Percentiles rank a stretch among this genome's conserved stretches.
Conservation (phyloP, 2,888 invertebrate species). For the Drosophila suboccidentalis region DNA sequence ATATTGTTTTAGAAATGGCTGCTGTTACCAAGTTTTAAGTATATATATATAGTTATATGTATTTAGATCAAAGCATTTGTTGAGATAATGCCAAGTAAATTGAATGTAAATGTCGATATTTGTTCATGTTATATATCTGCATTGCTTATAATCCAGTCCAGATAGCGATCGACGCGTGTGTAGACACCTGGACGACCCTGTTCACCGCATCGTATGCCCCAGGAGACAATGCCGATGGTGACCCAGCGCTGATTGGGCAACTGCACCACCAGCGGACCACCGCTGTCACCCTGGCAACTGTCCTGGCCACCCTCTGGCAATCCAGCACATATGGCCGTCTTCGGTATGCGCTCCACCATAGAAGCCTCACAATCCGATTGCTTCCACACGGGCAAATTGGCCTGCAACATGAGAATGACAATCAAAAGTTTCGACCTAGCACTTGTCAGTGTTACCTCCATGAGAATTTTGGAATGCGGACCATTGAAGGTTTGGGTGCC, state of each 20-base stretch:
- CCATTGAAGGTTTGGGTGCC: constrained; percentile 91
- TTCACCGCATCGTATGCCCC: constrained; percentile 93
- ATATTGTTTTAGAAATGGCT: constrained; percentile 14
- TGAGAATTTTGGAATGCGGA: constrained; percentile 89
- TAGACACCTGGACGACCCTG: constrained; percentile 92
- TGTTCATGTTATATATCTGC: constrained; percentile 73
- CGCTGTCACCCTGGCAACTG: constrained; percentile 90
- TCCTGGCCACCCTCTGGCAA: constrained; percentile 91
- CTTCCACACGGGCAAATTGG: constrained; percentile 91
- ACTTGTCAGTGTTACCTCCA: constrained; percentile 88
- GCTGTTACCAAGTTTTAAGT: constrained; percentile 37
- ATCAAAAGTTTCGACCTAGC: background rate
- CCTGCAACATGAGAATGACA: constrained; percentile 45
- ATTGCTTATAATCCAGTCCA: constrained; percentile 85
- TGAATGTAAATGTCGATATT: constrained; percentile 43
- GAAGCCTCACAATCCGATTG: constrained; percentile 88
- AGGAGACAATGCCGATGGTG: constrained; percentile 92
- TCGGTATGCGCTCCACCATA: constrained; percentile 89
- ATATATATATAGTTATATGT: constrained; percentile 42
- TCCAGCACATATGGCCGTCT: constrained; percentile 92
- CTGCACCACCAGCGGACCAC: constrained; percentile 92
- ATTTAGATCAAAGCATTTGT: constrained; percentile 64
- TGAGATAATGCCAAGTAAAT: constrained; percentile 62
- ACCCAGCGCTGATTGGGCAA: constrained; percentile 92
- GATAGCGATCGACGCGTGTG: constrained; percentile 88